Evolutionary conservation across 2,888 invertebrate genomes (phyloP).

Genomic region (Drosophila rellima): DNA sequence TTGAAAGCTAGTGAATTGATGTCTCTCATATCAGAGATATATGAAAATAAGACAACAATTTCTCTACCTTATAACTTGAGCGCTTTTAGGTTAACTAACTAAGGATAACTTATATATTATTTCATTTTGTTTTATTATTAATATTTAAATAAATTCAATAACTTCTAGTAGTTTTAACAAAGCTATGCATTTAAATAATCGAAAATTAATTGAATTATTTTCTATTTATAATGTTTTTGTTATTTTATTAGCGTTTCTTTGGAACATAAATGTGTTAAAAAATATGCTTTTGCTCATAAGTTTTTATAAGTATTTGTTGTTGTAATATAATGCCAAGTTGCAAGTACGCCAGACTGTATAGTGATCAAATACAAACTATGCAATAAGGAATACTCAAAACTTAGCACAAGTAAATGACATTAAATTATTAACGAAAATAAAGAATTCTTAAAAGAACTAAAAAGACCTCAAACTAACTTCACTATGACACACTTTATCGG

Average conservation of each 20-base stretch:
- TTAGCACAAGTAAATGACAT: constrained; percentile 26
- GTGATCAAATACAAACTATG: constrained; percentile 47
- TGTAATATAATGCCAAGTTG: constrained; percentile 26
- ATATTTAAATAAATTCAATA: too few species aligned
- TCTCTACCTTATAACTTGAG: constrained; percentile 57
- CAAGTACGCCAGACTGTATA: constrained; percentile 66
- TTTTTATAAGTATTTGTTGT: not conserved
- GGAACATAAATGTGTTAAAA: too few species aligned
- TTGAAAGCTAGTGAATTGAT: constrained; percentile 73
- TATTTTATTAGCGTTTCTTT: too few species aligned
- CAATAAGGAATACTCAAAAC: constrained; percentile 70
- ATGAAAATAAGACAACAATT: constrained; percentile 35
- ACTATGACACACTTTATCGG: constrained; percentile 14
- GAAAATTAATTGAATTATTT: not conserved
- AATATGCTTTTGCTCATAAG: too few species aligned
- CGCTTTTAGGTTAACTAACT: constrained; percentile 11
- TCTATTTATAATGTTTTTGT: not conserved
- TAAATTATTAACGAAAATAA: not conserved
- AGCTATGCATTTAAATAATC: too few species aligned
- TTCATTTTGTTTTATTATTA: not conserved
- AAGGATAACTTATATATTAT: not conserved
- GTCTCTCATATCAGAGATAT: constrained; percentile 45
- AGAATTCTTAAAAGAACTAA: not conserved
- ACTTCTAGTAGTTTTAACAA: too few species aligned
- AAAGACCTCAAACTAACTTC: not conserved